phyloP scores from a whole-genome alignment of 2,797 vertebrate species.

The Tamandua tetradactyla region DNA sequence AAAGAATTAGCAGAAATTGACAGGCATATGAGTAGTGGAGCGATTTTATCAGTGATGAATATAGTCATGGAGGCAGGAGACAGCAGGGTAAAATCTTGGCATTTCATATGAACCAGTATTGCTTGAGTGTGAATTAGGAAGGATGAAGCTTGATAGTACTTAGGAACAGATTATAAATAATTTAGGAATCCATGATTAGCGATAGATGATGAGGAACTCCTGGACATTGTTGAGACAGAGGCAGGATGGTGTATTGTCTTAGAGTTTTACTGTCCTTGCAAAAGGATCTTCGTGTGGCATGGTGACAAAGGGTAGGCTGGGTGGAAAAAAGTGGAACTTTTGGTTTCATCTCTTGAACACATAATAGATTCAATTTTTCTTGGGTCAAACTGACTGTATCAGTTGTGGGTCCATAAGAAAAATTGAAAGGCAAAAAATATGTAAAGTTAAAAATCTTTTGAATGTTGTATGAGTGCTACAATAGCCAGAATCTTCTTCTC shows the following conservation, averaged over 20 bases:
- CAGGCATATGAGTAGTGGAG: not conserved
- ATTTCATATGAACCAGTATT: not conserved
- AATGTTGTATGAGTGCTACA: too few species aligned
- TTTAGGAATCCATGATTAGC: not conserved
- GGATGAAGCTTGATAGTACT: not conserved
- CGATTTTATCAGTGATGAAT: not conserved
- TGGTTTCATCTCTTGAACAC: not conserved
- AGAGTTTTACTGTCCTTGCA: not conserved
- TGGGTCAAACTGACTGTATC: not conserved
- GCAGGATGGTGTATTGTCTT: not conserved
- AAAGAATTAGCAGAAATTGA: not conserved
- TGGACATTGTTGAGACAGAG: too few species aligned
- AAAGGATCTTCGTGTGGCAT: not conserved
- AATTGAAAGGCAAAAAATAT: not conserved
- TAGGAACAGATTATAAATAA: not conserved
- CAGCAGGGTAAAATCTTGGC: not conserved
- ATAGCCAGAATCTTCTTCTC: too few species aligned
- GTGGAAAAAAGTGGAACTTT: not conserved
- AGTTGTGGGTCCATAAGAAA: not conserved
- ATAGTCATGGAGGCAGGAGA: not conserved
- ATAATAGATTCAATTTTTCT: not conserved
- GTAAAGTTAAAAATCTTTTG: not conserved
- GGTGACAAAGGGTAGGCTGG: not conserved
- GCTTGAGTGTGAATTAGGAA: not conserved
- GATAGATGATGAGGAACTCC: not conserved